Evolutionary conservation across 2,888 invertebrate species (phyloP).

Genomic region (Rhamnusium bicolor): DNA sequence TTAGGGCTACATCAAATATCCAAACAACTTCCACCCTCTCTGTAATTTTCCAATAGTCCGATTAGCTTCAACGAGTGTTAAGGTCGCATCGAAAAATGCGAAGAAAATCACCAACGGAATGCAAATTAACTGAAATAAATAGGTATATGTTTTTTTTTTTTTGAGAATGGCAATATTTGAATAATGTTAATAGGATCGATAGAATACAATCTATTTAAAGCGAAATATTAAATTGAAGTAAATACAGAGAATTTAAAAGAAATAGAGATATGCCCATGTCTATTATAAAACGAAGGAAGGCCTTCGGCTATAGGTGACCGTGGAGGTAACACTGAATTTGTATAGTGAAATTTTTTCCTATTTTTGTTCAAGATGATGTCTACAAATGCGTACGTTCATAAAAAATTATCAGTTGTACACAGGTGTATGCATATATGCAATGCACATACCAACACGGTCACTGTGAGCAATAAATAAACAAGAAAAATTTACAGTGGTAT

Average conservation of each 20-base stretch:
- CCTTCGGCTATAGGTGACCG: background rate
- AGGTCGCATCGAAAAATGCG: too few species aligned
- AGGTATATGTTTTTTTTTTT: too few species aligned
- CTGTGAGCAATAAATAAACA: background rate
- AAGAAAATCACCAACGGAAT: too few species aligned
- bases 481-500: background rate
- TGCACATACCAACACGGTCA: background rate
- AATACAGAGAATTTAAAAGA: background rate
- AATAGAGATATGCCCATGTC: background rate
- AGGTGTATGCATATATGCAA: background rate
- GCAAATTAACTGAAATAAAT: too few species aligned
- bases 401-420: background rate
- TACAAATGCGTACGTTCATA: background rate
- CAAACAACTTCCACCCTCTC: too few species aligned
- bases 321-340: background rate
- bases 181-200: too few species aligned
- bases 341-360: background rate
- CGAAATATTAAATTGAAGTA: background rate
- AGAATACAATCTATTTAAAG: background rate
- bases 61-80: too few species aligned
- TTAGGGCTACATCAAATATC: too few species aligned
- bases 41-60: too few species aligned
- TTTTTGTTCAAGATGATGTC: background rate
- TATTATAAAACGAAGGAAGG: background rate
- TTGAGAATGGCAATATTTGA: too few species aligned